Conservation (phyloP, 2,113 vertebrate genomes). For the Cyprinodon variegatus region DNA sequence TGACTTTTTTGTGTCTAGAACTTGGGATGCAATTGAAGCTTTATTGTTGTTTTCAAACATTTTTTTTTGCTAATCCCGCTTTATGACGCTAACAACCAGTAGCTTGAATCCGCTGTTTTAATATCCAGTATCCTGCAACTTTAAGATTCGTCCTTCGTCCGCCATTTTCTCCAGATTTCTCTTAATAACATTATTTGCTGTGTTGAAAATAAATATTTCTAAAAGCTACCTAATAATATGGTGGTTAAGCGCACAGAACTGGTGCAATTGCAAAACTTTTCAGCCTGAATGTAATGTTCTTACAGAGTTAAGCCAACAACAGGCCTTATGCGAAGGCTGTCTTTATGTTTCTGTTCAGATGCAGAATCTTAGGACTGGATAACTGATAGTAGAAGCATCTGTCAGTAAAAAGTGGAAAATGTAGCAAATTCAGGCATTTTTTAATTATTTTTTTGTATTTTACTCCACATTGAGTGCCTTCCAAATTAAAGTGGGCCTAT, state of each 20-base stretch:
- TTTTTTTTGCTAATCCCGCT: too few relatives aligned
- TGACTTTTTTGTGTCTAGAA: background rate
- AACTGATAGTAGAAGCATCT: slow-evolving; percentile 10
- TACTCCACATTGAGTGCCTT: slow-evolving; percentile 2
- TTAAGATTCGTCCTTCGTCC: background rate
- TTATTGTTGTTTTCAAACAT: too few relatives aligned
- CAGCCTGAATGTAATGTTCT: background rate
- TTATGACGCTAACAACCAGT: background rate
- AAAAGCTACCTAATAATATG: background rate
- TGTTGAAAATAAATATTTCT: too few relatives aligned
- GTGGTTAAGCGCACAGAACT: background rate
- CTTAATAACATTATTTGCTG: too few relatives aligned
- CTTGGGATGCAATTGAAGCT: background rate
- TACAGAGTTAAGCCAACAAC: background rate
- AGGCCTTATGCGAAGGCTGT: background rate
- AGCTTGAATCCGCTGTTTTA: background rate
- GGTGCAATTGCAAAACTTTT: background rate
- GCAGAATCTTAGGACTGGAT: slow-evolving; percentile 6
- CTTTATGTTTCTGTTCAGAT: background rate
- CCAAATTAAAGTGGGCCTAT: slow-evolving; percentile 27
- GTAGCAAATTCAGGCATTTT: slow-evolving; percentile 3
- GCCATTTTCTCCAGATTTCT: too few relatives aligned
- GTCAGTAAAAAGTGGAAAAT: background rate
- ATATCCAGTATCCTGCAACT: background rate
- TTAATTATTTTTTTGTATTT: slow-evolving; percentile 6